phyloP scores from a whole-genome alignment of 2,113 vertebrate species.

The Cinclus mexicanus region DNA sequence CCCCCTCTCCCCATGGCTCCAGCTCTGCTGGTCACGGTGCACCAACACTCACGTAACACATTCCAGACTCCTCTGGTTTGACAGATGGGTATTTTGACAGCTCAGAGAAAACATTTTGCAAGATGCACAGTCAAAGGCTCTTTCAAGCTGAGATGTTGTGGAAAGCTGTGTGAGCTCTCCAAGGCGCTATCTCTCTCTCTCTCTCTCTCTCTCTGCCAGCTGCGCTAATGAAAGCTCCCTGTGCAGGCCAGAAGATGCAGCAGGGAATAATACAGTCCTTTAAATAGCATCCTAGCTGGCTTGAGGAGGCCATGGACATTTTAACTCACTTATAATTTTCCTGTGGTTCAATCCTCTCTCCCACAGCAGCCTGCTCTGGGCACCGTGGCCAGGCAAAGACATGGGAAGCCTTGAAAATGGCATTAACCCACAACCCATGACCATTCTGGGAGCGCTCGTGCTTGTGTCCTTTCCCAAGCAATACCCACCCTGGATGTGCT shows the following conservation, averaged over 20 bases:
- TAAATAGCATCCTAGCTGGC: conserved; percentile 37
- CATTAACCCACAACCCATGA: background rate
- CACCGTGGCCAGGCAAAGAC: background rate
- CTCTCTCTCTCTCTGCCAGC: conserved; percentile 20
- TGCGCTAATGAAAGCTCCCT: conserved; percentile 13
- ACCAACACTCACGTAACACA: background rate
- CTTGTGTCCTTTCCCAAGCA: background rate
- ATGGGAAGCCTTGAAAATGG: background rate
- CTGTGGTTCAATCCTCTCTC: background rate
- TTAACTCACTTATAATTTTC: conserved; percentile 34
- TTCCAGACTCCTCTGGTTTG: conserved; percentile 29
- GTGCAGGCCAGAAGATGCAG: conserved; percentile 31
- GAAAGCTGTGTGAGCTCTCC: background rate
- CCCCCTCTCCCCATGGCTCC: background rate
- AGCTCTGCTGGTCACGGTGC: background rate
- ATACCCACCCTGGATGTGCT: background rate
- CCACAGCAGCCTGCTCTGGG: background rate
- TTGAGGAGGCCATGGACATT: background rate
- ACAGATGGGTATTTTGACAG: conserved; percentile 28
- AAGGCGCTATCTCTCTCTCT: background rate
- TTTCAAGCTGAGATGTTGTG: background rate
- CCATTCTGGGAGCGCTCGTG: background rate
- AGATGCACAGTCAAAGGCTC: conserved; percentile 40
- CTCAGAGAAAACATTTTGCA: conserved; percentile 45
- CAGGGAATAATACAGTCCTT: conserved; percentile 29